A percentile compares a stretch with the other conserved stretches of the same genome.
phyloP scores from a whole-genome alignment of 1,140 invertebrate species.

The Stenopsyche tienmushanensis region DNA sequence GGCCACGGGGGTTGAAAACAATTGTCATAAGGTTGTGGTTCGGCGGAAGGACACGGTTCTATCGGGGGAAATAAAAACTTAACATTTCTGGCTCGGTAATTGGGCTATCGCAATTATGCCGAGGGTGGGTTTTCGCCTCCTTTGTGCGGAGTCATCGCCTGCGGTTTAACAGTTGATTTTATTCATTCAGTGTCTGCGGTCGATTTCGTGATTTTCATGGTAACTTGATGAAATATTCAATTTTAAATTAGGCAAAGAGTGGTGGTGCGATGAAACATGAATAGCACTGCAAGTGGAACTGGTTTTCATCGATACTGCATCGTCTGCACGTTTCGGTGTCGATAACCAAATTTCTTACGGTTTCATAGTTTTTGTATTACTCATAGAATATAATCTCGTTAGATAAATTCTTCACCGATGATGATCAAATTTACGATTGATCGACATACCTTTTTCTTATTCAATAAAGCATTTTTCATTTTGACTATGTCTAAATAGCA shows the following conservation, averaged over 20 bases:
- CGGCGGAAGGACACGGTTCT: neutral
- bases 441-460: too few species aligned
- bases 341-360: too few species aligned
- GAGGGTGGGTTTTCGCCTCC: slow-evolving; percentile 5
- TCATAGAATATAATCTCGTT: too few species aligned
- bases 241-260: neutral
- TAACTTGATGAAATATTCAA: slow-evolving; percentile 9
- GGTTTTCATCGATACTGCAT: too few species aligned
- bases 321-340: too few species aligned
- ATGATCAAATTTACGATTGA: too few species aligned
- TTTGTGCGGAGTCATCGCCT: slow-evolving; percentile 28
- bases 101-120: slow-evolving; percentile 23
- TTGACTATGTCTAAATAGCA: too few species aligned
- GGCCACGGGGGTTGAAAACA: slow-evolving; percentile 27
- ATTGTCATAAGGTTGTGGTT: slow-evolving; percentile 34
- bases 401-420: too few species aligned
- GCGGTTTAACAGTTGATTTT: slow-evolving; percentile 30
- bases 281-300: too few species aligned
- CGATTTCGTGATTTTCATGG: neutral
- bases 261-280: neutral
- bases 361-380: too few species aligned
- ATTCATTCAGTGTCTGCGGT: slow-evolving; percentile 6
- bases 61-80: slow-evolving; percentile 33
- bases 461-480: too few species aligned
- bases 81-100: slow-evolving; percentile 31